A percentile compares a stretch with the other conserved stretches of the same genome.
Conservation (phyloP, 2,888 invertebrate species). For the Apotomis capreana region DNA sequence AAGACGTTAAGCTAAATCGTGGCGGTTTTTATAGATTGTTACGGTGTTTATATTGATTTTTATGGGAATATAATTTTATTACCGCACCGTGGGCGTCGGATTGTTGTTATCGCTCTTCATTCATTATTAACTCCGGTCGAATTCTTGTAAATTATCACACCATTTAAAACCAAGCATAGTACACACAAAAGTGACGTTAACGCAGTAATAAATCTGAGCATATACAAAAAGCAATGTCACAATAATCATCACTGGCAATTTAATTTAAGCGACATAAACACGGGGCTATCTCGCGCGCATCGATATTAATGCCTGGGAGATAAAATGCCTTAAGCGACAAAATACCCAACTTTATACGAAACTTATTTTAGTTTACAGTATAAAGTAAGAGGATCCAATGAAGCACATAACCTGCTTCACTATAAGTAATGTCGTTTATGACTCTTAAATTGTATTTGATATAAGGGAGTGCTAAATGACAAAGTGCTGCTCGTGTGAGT, state of each 20-base stretch:
- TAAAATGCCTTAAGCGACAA: constrained; percentile 8
- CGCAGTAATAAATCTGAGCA: constrained; percentile 68
- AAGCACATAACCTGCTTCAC: neutral
- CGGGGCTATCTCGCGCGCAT: constrained; percentile 76
- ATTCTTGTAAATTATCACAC: constrained; percentile 51
- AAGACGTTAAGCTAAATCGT: constrained; percentile 79
- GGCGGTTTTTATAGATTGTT: constrained; percentile 68
- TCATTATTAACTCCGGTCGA: constrained; percentile 48
- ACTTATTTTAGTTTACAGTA: neutral
- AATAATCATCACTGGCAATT: constrained; percentile 78
- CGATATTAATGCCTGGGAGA: constrained; percentile 54
- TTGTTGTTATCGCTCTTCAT: constrained; percentile 49
- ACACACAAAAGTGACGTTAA: constrained; percentile 43
- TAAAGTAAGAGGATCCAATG: neutral
- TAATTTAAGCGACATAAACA: constrained; percentile 81
- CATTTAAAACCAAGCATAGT: constrained; percentile 49
- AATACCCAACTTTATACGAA: neutral
- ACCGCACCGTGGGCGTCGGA: constrained; percentile 57
- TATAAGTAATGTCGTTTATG: neutral
- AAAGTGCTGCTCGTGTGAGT: constrained; percentile 74
- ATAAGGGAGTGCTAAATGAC: constrained; percentile 80
- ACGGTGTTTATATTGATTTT: constrained; percentile 78
- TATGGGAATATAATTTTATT: constrained; percentile 75
- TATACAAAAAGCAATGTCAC: constrained; percentile 73
- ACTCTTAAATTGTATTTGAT: neutral